Evolutionary conservation across 2,888 invertebrate species (phyloP), one percentile per base, ranked within the genome.

Genomic region (Megaustenia siamemsis): DNA sequence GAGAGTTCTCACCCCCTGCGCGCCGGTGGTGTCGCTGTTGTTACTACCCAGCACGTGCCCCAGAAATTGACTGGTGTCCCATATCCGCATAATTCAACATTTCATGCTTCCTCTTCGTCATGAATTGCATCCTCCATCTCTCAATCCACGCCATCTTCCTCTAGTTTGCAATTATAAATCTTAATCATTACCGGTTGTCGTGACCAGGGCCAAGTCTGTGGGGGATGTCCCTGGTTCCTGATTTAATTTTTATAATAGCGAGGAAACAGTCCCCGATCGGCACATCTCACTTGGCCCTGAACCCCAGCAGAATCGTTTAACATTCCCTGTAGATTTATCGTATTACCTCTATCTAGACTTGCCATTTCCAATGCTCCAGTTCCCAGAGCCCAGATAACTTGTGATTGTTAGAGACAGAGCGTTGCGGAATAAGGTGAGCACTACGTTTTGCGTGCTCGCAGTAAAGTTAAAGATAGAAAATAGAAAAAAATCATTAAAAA

Each of bases 141-240:
- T 28, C 71, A 71, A 71, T 45, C 73, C 53, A 21, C 49, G 28
- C 49, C 15, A 49, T 49, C 18, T 49, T 73, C 73, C 18, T 35
- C 32, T 49, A 73, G 49, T 73, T 73, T 49, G 49, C 28, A 49
- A 73, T 73, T 73, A 73, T 73, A 73, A 73, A 73, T 73, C 73
- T 73, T 49, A 32, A 73, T 73, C 45, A 45, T 49, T 73, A 49
- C 2, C 32, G 49, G 32, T 15, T 49, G 32, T 73, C 49, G 21
- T 18, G 4, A 21, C 28, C 32, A 15, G 49, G 5, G 45, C 18
- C 28, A 18, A 6, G 15, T 8, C 49, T 21, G 4, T 28, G 4
- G n/a, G 49, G 49, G 35, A 73, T 18, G 18, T 21, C 28, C 49
- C 10, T 28, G 18, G 21, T 32, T 73, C 49, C 73, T 32, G 73